phyloP scores from a whole-genome alignment of 2,888 invertebrate genomes.

The Napeogenes sylphis region DNA sequence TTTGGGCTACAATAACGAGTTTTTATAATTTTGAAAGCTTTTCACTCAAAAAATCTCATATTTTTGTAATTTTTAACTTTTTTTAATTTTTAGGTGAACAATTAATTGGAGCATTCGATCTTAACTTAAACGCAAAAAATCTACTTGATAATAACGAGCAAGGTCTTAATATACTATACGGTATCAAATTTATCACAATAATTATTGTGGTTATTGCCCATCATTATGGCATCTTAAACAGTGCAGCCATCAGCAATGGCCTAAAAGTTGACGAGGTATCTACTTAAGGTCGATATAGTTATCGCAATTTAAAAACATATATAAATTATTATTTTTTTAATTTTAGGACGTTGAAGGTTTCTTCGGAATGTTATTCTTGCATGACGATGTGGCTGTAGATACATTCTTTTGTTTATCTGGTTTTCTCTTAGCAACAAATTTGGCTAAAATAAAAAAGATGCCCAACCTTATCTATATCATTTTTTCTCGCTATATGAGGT shows the following conservation, averaged over 20 bases:
- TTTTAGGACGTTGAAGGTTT: constrained; percentile 45
- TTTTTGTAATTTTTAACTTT: no score
- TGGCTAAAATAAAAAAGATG: constrained; percentile 52
- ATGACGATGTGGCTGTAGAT: constrained; percentile 81
- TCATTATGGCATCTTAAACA: constrained; percentile 71
- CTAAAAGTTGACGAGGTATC: constrained; percentile 68
- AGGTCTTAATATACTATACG: no score
- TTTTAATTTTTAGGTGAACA: no score
- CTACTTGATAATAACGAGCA: no score
- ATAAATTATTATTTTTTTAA: neutral
- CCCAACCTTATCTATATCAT: constrained; percentile 72
- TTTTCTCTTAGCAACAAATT: constrained; percentile 70
- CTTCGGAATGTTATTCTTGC: constrained; percentile 67
- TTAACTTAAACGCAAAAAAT: no score
- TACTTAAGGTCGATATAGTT: no score
- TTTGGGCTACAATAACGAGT: no score
- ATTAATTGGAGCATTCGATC: no score
- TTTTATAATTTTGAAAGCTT: no score
- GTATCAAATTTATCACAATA: constrained; percentile 11
- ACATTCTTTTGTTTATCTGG: constrained; percentile 81
- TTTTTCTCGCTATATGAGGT: constrained; percentile 80
- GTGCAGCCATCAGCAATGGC: constrained; percentile 77
- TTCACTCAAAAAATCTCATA: no score
- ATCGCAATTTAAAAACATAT: no score
- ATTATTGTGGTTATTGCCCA: constrained; percentile 43